Conservation (phyloP, 2,888 invertebrate species). For the Melanophora roralis region DNA sequence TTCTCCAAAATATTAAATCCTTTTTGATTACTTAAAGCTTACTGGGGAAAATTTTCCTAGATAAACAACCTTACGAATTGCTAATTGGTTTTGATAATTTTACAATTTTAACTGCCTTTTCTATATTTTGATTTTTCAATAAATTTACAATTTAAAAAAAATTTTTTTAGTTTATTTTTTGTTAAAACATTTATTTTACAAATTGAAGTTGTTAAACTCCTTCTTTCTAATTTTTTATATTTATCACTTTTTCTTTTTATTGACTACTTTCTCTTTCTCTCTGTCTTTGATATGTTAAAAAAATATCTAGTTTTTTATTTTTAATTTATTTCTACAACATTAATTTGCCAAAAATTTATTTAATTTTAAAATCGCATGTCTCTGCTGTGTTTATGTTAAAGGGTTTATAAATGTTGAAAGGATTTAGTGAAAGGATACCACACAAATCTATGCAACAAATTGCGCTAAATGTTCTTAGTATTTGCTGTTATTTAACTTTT, state of each 20-base stretch:
- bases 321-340: slow-evolving; percentile 8
- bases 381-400: no score
- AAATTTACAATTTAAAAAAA: no score
- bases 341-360: slow-evolving; percentile 35
- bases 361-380: no score
- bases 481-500: slow-evolving; percentile 22
- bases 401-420: not conserved
- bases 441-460: not conserved
- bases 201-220: slow-evolving; percentile 40
- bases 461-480: slow-evolving; percentile 13
- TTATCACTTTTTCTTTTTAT: not conserved
- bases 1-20: slow-evolving; percentile 4
- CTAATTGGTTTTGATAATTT: slow-evolving; percentile 49
- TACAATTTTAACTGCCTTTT: slow-evolving; percentile 26
- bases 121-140: not conserved
- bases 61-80: slow-evolving; percentile 56
- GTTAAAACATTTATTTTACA: not conserved
- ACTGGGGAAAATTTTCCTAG: no score
- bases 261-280: not conserved
- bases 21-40: slow-evolving; percentile 53
- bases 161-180: not conserved
- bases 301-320: slow-evolving; percentile 37
- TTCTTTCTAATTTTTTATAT: not conserved
- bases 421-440: slow-evolving; percentile 44
- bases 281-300: slow-evolving; percentile 35